Conservation (phyloP, 2,113 vertebrate genomes). For the Passer montanus region DNA sequence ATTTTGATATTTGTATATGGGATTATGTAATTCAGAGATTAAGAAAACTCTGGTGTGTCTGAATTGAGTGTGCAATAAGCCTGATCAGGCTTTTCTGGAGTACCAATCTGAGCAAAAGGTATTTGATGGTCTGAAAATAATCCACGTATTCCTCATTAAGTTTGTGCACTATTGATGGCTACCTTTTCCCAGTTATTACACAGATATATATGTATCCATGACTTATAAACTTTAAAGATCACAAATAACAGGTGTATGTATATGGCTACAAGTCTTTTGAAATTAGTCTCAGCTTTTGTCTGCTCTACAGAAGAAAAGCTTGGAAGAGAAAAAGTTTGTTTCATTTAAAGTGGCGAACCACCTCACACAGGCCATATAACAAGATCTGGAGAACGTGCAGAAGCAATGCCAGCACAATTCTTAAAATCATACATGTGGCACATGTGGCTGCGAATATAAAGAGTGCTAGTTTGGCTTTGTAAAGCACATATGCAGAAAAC, state of each 20-base stretch:
- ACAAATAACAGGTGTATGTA: neutral
- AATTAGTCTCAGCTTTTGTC: neutral
- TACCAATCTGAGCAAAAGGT: neutral
- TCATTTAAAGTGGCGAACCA: neutral
- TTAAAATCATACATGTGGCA: neutral
- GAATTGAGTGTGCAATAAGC: neutral
- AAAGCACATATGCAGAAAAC: neutral
- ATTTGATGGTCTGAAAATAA: neutral
- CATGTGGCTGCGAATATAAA: neutral
- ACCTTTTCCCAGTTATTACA: neutral
- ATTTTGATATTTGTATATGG: neutral
- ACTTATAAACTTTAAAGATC: neutral
- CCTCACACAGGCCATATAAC: neutral
- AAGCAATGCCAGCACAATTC: neutral
- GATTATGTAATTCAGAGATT: neutral
- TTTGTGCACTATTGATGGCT: neutral
- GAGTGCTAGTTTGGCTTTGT: neutral
- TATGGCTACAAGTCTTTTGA: neutral
- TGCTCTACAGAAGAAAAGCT: neutral
- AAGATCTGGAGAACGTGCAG: neutral
- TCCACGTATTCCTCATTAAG: neutral
- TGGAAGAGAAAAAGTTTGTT: neutral
- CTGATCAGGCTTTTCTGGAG: neutral
- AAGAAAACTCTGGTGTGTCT: neutral
- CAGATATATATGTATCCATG: neutral